Evolutionary conservation across 2,797 vertebrate species (phyloP).

Genomic region (Peromyscus aztecus): DNA sequence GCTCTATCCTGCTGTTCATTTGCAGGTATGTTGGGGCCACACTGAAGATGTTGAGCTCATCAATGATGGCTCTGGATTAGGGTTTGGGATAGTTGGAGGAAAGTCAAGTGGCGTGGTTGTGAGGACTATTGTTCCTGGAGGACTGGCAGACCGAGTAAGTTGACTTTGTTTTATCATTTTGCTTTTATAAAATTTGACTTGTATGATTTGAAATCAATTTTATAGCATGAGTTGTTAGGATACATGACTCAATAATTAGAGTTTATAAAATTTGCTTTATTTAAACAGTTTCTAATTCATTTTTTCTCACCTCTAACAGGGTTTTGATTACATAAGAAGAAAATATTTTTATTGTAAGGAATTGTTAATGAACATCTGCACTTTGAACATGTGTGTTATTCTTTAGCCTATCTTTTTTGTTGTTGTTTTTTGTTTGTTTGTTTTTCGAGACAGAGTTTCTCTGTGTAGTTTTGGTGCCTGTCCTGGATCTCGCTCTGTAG

Average conservation of each 20-base stretch:
- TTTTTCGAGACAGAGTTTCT: too few relatives aligned
- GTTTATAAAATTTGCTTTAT: constrained; percentile 29
- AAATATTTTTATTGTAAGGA: constrained; percentile 22
- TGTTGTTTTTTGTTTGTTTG: too few relatives aligned
- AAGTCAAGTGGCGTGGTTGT: constrained; percentile 95
- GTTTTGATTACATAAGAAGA: constrained; percentile 16
- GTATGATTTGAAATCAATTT: constrained; percentile 52
- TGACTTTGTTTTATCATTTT: constrained; percentile 82
- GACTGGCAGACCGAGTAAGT: constrained; percentile 93
- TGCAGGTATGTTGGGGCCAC: constrained; percentile 93
- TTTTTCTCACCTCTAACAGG: background rate
- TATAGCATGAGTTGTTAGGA: background rate
- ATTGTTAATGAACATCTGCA: background rate
- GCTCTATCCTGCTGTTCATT: constrained; percentile 61
- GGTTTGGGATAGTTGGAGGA: constrained; percentile 98
- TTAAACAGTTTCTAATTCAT: constrained; percentile 8
- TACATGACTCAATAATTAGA: background rate
- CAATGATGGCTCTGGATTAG: constrained; percentile 97
- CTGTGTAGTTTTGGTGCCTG: too few relatives aligned
- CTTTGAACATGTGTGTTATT: constrained; percentile 22
- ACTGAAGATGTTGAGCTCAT: constrained; percentile 95
- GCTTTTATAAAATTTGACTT: constrained; percentile 72
- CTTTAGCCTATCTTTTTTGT: background rate
- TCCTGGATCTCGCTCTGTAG: too few relatives aligned
- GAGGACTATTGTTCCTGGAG: constrained; percentile 94